Evolutionary conservation across 1,140 invertebrate species (phyloP).

Genomic region (Drosophila ohnishii): DNA sequence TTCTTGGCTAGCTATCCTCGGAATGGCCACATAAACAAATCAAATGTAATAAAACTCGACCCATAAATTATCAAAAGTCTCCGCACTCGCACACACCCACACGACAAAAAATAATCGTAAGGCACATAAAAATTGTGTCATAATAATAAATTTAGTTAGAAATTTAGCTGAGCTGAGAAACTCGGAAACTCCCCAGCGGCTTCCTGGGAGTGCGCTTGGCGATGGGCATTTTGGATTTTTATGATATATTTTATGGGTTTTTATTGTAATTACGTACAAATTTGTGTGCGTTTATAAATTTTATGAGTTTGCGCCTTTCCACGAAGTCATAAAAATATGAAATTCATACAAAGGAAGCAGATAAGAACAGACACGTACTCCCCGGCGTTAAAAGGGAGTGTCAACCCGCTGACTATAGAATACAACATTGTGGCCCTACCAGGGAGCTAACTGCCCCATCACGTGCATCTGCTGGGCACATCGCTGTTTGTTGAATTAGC

Average conservation of each 20-base stretch:
- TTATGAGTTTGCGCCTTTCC: conserved; percentile 60
- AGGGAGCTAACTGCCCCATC: conserved; percentile 27
- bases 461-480: conserved; percentile 51
- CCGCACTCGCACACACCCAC: conserved; percentile 12
- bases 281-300: conserved; percentile 63
- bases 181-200: conserved; percentile 48
- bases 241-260: conserved; percentile 74
- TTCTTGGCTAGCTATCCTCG: conserved; percentile 17
- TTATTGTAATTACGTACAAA: conserved; percentile 80
- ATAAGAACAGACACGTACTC: conserved; percentile 49
- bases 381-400: conserved; percentile 39
- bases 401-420: conserved; percentile 4
- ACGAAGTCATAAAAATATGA: conserved; percentile 79
- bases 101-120: conserved; percentile 46
- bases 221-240: conserved; percentile 61
- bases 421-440: conserved; percentile 20
- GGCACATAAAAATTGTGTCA: conserved; percentile 74
- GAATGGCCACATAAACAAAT: conserved; percentile 69
- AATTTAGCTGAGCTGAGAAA: conserved; percentile 42
- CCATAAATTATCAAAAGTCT: conserved; percentile 65
- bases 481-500: conserved; percentile 39
- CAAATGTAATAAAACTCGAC: conserved; percentile 73
- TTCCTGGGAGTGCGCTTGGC: conserved; percentile 35
- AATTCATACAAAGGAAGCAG: conserved; percentile 38
- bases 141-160: conserved; percentile 71